Evolutionary conservation across 2,797 vertebrate genomes (phyloP).

Genomic region (Mormyrus hasselquistii): DNA sequence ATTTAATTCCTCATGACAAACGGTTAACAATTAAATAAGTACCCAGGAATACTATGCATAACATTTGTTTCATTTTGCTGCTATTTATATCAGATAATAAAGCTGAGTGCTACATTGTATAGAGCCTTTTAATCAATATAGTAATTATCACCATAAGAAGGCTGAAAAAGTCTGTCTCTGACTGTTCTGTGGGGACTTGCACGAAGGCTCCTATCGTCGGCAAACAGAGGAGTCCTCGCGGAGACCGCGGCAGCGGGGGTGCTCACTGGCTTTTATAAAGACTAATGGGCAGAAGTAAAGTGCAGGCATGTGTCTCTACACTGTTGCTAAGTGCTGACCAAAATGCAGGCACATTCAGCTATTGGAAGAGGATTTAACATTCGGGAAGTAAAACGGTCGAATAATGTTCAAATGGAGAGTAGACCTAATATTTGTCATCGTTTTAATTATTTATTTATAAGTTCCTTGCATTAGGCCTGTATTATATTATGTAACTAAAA

Average conservation of each 20-base stretch:
- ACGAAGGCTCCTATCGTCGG: background rate
- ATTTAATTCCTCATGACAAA: background rate
- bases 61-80: background rate
- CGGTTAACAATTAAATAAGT: background rate
- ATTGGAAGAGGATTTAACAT: background rate
- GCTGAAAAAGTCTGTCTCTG: background rate
- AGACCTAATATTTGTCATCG: background rate
- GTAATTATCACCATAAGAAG: background rate
- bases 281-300: background rate
- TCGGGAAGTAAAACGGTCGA: background rate
- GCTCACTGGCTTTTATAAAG: background rate
- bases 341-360: background rate
- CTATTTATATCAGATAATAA: background rate
- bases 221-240: background rate
- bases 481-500: slow-evolving; percentile 1
- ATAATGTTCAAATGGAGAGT: background rate
- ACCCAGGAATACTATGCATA: background rate
- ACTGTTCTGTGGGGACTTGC: background rate
- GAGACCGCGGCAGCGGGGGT: background rate
- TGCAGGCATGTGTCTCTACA: background rate
- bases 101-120: background rate
- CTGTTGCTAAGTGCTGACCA: background rate
- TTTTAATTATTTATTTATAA: background rate
- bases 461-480: background rate
- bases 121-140: background rate